Conservation (phyloP, 2,888 invertebrate species). For the Oeneis ivallda region DNA sequence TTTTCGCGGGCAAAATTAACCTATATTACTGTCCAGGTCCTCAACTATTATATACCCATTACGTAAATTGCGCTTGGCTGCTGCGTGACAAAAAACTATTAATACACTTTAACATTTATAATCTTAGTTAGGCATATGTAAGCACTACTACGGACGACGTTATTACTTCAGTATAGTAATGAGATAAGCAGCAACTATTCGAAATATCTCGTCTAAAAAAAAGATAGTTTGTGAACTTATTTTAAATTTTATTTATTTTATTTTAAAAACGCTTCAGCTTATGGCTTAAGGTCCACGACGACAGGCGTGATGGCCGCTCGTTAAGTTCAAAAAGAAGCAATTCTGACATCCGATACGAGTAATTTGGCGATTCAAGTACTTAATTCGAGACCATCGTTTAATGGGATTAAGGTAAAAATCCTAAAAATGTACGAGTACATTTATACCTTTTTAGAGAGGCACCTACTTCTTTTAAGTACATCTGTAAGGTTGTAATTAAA, state of each 20-base stretch:
- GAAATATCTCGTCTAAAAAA: no score
- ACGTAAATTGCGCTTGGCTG: no score
- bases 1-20: no score
- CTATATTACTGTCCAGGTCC: no score
- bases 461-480: neutral
- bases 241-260: no score
- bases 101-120: no score
- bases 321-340: conserved; percentile 65
- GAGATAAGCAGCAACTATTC: no score
- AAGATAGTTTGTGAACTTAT: neutral
- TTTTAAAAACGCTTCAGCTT: conserved; percentile 31
- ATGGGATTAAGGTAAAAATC: conserved; percentile 34
- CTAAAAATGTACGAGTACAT: conserved; percentile 10
- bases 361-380: conserved; percentile 55
- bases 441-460: conserved; percentile 13
- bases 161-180: no score
- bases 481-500: neutral
- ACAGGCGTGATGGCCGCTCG: conserved; percentile 63
- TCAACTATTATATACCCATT: no score
- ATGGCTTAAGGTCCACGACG: conserved; percentile 41
- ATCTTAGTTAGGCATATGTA: no score
- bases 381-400: conserved; percentile 51
- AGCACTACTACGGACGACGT: no score
- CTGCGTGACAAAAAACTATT: no score
- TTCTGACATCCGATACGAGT: conserved; percentile 63